Conservation (phyloP, 2,113 vertebrate species). For the Trogon surrucura region DNA sequence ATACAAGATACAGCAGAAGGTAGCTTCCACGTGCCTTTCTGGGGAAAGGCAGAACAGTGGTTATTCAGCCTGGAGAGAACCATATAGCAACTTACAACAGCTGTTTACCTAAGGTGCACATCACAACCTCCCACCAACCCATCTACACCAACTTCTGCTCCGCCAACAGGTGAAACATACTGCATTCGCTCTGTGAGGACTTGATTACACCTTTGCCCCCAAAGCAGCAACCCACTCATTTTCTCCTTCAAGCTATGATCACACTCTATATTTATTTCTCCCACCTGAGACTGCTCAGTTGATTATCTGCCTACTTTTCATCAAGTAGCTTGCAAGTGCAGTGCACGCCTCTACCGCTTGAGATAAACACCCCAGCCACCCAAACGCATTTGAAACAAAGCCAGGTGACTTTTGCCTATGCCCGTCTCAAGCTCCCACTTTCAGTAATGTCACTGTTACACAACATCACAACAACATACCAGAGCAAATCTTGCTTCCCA, state of each 20-base stretch:
- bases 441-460: neutral
- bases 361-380: neutral
- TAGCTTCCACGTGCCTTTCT: accelerated
- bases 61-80: neutral
- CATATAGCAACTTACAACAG: neutral
- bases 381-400: neutral
- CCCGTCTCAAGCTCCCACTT: neutral
- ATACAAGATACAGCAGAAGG: neutral
- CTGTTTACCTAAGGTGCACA: neutral
- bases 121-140: neutral
- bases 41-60: neutral
- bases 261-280: neutral
- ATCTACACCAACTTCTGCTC: neutral
- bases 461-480: neutral
- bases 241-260: neutral
- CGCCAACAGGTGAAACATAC: neutral
- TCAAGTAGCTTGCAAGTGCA: neutral
- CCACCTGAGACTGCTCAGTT: neutral
- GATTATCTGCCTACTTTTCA: neutral
- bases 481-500: neutral
- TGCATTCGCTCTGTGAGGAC: neutral
- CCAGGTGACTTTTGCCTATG: neutral
- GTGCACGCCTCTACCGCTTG: neutral
- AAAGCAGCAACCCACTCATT: neutral
- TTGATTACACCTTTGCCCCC: neutral